A percentile compares a stretch with the other conserved stretches of the same genome.
phyloP scores from a whole-genome alignment of 2,113 vertebrate genomes.

The Ondatra zibethicus region DNA sequence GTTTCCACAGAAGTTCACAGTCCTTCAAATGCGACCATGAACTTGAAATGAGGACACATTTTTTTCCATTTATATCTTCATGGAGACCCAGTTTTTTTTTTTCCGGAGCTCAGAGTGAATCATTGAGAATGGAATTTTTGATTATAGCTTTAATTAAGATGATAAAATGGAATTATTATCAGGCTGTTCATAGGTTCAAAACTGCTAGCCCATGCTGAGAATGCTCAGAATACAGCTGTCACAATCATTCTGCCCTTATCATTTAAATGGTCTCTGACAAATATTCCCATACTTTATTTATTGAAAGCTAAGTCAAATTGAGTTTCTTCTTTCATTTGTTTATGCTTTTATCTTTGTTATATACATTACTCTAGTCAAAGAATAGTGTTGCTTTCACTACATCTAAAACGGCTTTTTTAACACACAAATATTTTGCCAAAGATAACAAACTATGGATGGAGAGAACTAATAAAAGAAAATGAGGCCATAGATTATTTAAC shows the following conservation, averaged over 20 bases:
- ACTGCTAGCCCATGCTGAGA: neutral
- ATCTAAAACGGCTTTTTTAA: neutral
- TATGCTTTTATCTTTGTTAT: neutral
- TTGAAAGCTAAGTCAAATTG: neutral
- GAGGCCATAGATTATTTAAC: neutral
- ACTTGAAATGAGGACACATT: accelerated
- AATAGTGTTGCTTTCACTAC: neutral
- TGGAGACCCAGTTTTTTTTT: neutral
- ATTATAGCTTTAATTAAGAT: neutral
- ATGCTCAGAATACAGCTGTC: neutral
- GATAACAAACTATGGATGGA: neutral
- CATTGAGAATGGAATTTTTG: neutral
- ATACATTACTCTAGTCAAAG: neutral
- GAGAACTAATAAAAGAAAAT: neutral
- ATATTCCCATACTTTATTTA: accelerated
- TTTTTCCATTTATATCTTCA: neutral
- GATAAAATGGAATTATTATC: neutral
- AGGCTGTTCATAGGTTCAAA: neutral
- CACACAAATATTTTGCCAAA: neutral
- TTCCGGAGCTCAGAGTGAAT: neutral
- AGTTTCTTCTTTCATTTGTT: conserved; percentile 12
- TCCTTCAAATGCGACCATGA: accelerated
- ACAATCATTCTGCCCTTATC: neutral
- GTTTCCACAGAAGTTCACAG: neutral
- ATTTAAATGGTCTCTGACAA: neutral